Base-by-base conservation (phyloP, 1,140 invertebrate species). In the Ylistrum balloti region DNA sequence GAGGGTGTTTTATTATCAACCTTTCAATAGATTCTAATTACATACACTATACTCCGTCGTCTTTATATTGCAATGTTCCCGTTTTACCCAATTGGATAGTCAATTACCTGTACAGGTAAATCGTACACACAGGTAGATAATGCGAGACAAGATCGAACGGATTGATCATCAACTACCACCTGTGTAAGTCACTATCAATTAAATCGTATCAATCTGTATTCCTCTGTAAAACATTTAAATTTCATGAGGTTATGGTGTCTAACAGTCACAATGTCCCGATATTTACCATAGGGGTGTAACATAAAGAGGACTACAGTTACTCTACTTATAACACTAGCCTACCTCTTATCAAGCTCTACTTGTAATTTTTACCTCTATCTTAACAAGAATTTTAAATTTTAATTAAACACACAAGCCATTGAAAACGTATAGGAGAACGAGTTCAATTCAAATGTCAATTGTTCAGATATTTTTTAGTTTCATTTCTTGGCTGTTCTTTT, bases 211-310 rank as follows among this genome's bases (percentile, higher is more conserved):
- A 74, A 74, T 74, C 5, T 74, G 17, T 74, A 74, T 74, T 74
- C 22, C 28, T 74, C 17, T n/a, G 0, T n/a, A 28, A 74, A 74
- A 74, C 22, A 74, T 74, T 74, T 74, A 74, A 74, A 74, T 74
- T 74, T 74, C 20, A 74, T n/a, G 56, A 74, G 56, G 56, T 28
- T 28, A 74, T 17, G n/a, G 56, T 74, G 15, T 5, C n/a, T 74
- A 3, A 28, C 2, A 7, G 56, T 5, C n/a, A 74, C 56, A 74
- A n/a, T 74, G 56, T 74, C 28, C 56, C n/a, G 56, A 28, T 74
- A 74, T 74, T 74, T 74, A 74, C 56, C n/a, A n/a, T 74, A 74
- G 56, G 56, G 56, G 56, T 28, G n/a, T 74, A 74, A 74, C 56
- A 28, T 28, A n/a, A 74, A n/a, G 17, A 74, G 28, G 22, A n/a